These are phyloP conservation scores for Brachylomia viminalis DNA, from an alignment of 2,888 invertebrate species.

Conservation along the genomic window DNA sequence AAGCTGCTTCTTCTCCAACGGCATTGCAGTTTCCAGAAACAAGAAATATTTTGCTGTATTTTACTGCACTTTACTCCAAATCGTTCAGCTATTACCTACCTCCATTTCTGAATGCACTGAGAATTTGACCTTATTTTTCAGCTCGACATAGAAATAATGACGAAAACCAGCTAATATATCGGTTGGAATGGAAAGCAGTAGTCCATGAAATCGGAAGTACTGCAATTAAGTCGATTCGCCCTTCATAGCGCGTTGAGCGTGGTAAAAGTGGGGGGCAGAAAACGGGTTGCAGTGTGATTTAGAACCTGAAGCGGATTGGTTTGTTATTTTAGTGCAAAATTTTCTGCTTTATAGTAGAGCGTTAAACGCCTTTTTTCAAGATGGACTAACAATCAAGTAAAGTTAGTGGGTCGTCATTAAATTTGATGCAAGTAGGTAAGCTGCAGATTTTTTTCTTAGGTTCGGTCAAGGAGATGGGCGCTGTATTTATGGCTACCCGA, in stretches of 20 bases:
- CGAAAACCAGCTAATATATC: constrained; percentile 57
- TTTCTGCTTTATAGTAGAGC: neutral
- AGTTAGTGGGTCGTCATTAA: neutral
- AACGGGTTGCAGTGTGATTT: constrained; percentile 12
- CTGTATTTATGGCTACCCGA: neutral
- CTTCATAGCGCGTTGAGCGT: constrained; percentile 73
- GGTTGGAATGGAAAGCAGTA: constrained; percentile 62
- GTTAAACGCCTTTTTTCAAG: neutral
- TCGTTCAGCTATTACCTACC: constrained; percentile 14
- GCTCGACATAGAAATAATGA: constrained; percentile 45
- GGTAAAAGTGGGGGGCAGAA: constrained; percentile 70
- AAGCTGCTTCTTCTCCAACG: neutral
- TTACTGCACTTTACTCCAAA: constrained; percentile 19
- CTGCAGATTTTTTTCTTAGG: neutral
- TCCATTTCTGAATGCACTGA: constrained; percentile 3
- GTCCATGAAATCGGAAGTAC: constrained; percentile 75
- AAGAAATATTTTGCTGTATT: neutral
- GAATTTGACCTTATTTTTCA: constrained; percentile 44
- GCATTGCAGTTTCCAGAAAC: constrained; percentile 11
- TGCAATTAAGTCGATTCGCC: constrained; percentile 80
- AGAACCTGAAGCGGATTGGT: constrained; percentile 37
- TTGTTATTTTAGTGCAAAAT: neutral
- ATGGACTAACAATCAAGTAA: neutral
- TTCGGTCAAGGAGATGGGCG: neutral
- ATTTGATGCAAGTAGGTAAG: no score